These are phyloP conservation scores for Pseudochirops corinnae DNA, from an alignment of 2,797 vertebrate genomes.

Conservation along the genomic window DNA sequence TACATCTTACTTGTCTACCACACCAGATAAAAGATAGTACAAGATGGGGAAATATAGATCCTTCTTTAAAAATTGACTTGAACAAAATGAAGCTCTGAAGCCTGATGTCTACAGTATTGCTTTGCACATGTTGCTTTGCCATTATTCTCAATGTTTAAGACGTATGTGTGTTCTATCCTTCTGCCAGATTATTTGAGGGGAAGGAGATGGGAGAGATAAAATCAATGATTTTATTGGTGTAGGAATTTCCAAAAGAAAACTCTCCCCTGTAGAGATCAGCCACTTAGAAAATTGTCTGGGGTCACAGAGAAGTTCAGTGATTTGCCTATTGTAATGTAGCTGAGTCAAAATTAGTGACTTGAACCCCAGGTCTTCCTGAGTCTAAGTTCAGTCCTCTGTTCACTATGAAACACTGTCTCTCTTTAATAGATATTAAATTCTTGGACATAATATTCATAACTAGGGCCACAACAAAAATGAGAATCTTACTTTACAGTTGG, in stretches of 20 bases:
- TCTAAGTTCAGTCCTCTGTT: neutral
- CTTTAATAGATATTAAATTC: neutral
- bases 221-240: neutral
- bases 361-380: neutral
- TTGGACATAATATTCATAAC: neutral
- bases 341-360: neutral
- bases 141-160: neutral
- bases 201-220: neutral
- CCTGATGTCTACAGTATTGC: neutral
- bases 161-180: neutral
- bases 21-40: neutral
- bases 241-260: neutral
- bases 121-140: neutral
- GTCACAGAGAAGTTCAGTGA: neutral
- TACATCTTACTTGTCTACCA: neutral
- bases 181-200: neutral
- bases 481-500: too few species aligned
- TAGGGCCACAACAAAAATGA: neutral
- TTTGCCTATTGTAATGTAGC: neutral
- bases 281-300: neutral
- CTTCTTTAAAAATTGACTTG: neutral
- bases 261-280: neutral
- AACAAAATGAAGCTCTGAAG: neutral
- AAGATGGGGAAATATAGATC: neutral
- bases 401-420: neutral